Conservation (phyloP, 2,888 invertebrate genomes). For the Stratiomys singularior region DNA sequence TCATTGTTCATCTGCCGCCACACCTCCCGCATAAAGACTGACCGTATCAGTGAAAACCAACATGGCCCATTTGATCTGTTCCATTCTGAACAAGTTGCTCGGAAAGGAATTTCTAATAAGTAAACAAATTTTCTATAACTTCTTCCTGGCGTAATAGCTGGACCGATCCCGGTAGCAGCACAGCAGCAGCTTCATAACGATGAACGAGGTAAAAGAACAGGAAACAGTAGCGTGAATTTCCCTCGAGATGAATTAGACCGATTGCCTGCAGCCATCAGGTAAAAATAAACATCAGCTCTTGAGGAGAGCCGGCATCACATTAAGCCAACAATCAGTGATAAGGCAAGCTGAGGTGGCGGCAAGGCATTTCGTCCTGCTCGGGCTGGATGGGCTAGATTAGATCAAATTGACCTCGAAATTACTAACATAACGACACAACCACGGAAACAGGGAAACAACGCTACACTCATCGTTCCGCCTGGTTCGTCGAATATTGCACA, state of each 20-base stretch:
- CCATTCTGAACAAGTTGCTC: neutral
- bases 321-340: conserved; percentile 23
- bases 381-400: conserved; percentile 15
- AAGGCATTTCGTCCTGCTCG: neutral
- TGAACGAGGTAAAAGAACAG: neutral
- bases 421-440: conserved; percentile 7
- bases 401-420: conserved; percentile 38
- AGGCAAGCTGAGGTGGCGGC: neutral
- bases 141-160: neutral
- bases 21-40: too few relatives aligned
- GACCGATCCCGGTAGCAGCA: neutral
- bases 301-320: neutral
- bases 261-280: conserved; percentile 33
- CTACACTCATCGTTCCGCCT: neutral
- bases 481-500: neutral
- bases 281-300: conserved; percentile 27
- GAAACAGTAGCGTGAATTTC: conserved; percentile 17
- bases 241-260: conserved; percentile 27
- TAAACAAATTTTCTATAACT: neutral
- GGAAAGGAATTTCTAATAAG: conserved; percentile 15
- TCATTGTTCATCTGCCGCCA: too few relatives aligned
- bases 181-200: too few relatives aligned
- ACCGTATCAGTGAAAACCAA: neutral
- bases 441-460: neutral
- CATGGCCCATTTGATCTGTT: neutral